phyloP scores from a whole-genome alignment of 2,888 invertebrate species.

The Himalopsyche tibetana region DNA sequence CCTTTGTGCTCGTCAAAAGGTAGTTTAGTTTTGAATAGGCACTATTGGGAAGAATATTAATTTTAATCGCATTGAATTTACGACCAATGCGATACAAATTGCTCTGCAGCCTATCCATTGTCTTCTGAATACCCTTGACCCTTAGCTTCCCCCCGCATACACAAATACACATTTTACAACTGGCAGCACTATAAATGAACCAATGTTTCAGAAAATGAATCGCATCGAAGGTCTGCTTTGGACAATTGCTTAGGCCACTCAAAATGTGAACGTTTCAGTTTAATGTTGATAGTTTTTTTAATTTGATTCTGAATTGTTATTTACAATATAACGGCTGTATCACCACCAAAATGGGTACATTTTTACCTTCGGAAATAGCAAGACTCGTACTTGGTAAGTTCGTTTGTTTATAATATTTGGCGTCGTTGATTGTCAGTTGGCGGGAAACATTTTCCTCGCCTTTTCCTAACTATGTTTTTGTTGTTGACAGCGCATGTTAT shows the following conservation, averaged over 20 bases:
- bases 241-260: background rate
- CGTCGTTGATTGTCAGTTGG: constrained; percentile 60
- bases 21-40: no score
- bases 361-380: constrained; percentile 63
- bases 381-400: constrained; percentile 63
- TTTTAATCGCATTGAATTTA: no score
- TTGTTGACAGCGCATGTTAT: background rate
- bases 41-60: no score
- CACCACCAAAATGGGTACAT: constrained; percentile 55
- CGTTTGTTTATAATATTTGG: constrained; percentile 52
- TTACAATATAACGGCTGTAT: background rate
- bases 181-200: background rate
- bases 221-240: background rate
- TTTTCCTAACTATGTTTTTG: constrained; percentile 40
- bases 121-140: no score
- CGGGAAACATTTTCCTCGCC: constrained; percentile 57
- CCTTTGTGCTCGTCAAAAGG: no score
- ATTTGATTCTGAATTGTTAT: background rate
- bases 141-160: no score
- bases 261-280: background rate
- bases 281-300: background rate
- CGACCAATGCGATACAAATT: no score
- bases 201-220: background rate
- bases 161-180: no score
- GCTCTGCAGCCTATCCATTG: no score